Conservation (phyloP, 2,797 vertebrate genomes). For the Eidolon dupreanum region DNA sequence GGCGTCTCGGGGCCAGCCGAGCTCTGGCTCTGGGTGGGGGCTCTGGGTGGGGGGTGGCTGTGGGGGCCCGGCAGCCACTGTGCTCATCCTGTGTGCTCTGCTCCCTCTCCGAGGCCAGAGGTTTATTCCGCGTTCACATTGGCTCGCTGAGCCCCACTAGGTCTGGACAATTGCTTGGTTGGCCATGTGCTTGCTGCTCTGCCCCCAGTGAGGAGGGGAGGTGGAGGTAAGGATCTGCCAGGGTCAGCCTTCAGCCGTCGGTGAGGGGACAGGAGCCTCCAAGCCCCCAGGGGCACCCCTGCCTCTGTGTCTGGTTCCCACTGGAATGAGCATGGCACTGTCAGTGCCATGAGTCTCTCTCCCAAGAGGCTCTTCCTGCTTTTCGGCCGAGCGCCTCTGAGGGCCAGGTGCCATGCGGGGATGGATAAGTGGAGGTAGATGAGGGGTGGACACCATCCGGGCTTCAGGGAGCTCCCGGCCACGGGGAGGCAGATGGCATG, state of each 20-base stretch:
- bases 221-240: background rate
- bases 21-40: no score
- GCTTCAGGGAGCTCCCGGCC: background rate
- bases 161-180: conserved; percentile 28
- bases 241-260: background rate
- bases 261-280: background rate
- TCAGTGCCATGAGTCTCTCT: accelerated
- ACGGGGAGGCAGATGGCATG: accelerated
- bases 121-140: background rate
- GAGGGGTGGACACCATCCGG: background rate
- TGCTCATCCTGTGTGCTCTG: background rate
- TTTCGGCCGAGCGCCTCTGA: background rate
- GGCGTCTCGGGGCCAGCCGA: background rate
- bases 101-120: conserved; percentile 30
- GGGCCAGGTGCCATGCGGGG: background rate
- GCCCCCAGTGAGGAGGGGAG: background rate
- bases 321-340: background rate
- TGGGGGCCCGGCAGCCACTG: background rate
- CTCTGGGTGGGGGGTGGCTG: background rate
- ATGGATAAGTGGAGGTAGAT: background rate
- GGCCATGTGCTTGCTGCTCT: background rate
- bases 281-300: background rate
- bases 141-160: background rate
- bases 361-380: background rate
- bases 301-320: background rate